Base-by-base conservation (phyloP, 35 echinoderm and acorn worm genomes). In the Hemicentrotus pulcherrimus region DNA sequence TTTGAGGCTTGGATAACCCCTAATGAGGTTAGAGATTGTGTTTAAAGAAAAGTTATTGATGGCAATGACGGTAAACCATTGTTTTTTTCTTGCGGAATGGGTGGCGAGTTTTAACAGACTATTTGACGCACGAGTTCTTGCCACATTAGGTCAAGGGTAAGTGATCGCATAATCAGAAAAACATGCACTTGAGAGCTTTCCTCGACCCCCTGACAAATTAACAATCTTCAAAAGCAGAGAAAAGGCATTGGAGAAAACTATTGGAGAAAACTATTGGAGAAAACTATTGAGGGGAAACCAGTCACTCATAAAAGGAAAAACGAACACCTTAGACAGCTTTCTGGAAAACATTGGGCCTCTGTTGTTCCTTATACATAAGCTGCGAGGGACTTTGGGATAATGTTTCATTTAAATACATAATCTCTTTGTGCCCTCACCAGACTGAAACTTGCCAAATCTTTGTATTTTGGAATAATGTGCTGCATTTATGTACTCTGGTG, bases 401-500 rank as follows among this genome's bases (percentile, higher is more conserved):
- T 18, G 28, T 78, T 78, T 78, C 19, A 78, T 22, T 8, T 78
- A 78, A n/a, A n/a, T n/a, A 71, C 65, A 22, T 78, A 78, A 78
- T 78, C 65, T 28, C 19, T 78, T 78, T 24, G 28, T 78, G 22
- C 24, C 22, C 65, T 78, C 24, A 7, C 65, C 8, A 78, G 65
- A n/a, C 18, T 78, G 65, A 78, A 78, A n/a, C 65, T n/a, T 78
- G 65, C 65, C 65, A 78, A 78, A 22, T 78, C 65, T n/a, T 78
- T n/a, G 22, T 28, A 78, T 78, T 78, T 78, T 78, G 65, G 28
- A 78, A 78, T 78, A 78, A 78, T 78, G 65, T 78, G 65, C 65
- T 78, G 65, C 88, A 90, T 90, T 90, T 90, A 90, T 90, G 88
- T 90, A 47, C 88, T 90, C 65, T 5, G 88, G 88, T 90, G 6